Evolutionary conservation across 2,113 vertebrate genomes (phyloP).

Genomic region (Odontesthes bonariensis): DNA sequence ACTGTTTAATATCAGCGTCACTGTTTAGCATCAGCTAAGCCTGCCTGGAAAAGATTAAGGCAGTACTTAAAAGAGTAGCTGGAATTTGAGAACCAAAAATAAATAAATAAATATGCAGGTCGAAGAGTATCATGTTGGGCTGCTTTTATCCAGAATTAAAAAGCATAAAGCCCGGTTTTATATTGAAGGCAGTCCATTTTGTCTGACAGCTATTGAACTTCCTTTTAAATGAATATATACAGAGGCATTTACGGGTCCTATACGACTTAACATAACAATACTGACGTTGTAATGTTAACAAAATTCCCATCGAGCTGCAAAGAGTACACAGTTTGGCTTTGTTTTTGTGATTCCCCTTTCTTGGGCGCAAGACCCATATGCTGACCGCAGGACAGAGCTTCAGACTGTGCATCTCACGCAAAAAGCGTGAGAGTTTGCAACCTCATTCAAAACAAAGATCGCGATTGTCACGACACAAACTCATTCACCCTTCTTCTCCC

Average conservation of each 20-base stretch:
- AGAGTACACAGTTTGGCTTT: too few species aligned
- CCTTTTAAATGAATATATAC: too few species aligned
- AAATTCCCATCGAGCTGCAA: too few species aligned
- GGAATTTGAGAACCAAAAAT: background rate
- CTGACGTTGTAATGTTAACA: too few species aligned
- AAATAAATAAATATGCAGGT: background rate
- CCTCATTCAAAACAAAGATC: slow-evolving; percentile 62
- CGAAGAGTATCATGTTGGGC: background rate
- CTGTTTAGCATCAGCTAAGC: background rate
- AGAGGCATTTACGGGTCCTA: too few species aligned
- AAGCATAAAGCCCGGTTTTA: too few species aligned
- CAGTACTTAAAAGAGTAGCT: background rate
- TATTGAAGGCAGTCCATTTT: too few species aligned
- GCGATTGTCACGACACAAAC: slow-evolving; percentile 65
- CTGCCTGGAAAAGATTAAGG: background rate
- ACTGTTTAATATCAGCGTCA: background rate
- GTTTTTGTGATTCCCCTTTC: background rate
- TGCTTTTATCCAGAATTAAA: background rate
- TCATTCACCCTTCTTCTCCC: slow-evolving; percentile 32
- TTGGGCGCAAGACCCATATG: background rate
- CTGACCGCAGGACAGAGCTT: slow-evolving; percentile 15
- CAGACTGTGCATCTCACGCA: slow-evolving; percentile 29
- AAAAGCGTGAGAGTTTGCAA: slow-evolving; percentile 53
- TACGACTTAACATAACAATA: too few species aligned
- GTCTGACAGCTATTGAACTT: too few species aligned